A percentile compares a stretch with the other conserved stretches of the same genome.
Conservation (phyloP, 1,140 invertebrate genomes). For the Aphaenogaster ashmeadi region DNA sequence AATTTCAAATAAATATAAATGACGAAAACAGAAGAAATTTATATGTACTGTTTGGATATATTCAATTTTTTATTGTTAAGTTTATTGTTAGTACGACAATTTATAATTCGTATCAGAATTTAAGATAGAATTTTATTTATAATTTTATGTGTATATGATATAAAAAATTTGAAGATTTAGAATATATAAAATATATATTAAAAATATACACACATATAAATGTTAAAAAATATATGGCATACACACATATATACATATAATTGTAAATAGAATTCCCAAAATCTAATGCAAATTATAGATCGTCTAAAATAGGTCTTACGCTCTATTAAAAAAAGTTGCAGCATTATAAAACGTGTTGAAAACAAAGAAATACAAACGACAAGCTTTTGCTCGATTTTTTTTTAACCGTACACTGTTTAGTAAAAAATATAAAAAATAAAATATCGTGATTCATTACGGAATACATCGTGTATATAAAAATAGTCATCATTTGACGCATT, state of each 20-base stretch:
- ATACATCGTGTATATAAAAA: not conserved
- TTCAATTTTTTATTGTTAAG: not conserved
- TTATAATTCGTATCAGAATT: not conserved
- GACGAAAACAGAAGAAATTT: not conserved
- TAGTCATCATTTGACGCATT: not conserved
- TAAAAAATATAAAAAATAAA: not conserved
- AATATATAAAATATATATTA: not conserved
- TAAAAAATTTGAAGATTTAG: not conserved
- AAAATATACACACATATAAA: not conserved
- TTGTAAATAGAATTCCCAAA: not conserved
- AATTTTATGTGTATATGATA: not conserved
- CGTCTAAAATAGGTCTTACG: not conserved
- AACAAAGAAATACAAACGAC: not conserved
- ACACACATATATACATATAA: too few species aligned
- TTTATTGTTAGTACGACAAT: not conserved
- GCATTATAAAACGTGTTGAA: not conserved
- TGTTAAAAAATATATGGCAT: not conserved
- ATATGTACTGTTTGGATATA: not conserved
- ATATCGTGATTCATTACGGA: not conserved
- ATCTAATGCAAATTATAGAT: not conserved
- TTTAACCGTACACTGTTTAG: not conserved
- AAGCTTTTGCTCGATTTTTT: not conserved
- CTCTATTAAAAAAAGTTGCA: not conserved
- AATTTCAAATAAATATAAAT: not conserved
- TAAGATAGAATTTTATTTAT: not conserved